phyloP scores from a whole-genome alignment of 2,888 invertebrate genomes.

The Cryptus armator region DNA sequence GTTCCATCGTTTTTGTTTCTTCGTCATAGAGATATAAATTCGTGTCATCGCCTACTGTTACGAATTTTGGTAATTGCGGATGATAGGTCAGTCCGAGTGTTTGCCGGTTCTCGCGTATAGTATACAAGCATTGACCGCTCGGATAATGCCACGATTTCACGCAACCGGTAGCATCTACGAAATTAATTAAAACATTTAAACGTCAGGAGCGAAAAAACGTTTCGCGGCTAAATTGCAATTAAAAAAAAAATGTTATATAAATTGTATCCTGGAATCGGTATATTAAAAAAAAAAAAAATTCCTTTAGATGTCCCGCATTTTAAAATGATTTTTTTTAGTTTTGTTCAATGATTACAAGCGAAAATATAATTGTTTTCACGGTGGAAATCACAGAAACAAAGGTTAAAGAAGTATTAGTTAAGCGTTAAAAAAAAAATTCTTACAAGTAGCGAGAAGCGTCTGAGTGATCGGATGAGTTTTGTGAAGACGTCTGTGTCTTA shows the following conservation, averaged over 20 bases:
- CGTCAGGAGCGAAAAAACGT: not conserved
- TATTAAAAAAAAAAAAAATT: not conserved
- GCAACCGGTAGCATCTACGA: slow-evolving; percentile 89
- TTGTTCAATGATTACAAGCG: too few relatives aligned
- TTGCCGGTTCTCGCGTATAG: slow-evolving; percentile 89
- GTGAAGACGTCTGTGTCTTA: slow-evolving; percentile 88
- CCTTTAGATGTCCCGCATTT: too few relatives aligned
- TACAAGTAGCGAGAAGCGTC: slow-evolving; percentile 87
- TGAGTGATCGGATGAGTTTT: slow-evolving; percentile 88
- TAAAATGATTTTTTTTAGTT: too few relatives aligned
- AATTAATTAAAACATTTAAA: slow-evolving; percentile 29
- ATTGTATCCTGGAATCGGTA: not conserved
- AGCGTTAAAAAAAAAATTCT: slow-evolving; percentile 75
- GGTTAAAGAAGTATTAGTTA: too few relatives aligned
- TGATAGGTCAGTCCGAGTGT: slow-evolving; percentile 89
- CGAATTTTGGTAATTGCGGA: slow-evolving; percentile 87
- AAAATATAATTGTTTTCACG: too few relatives aligned
- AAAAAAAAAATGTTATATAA: too few relatives aligned
- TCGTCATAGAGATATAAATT: slow-evolving; percentile 89
- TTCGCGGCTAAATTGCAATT: not conserved
- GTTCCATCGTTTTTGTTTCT: slow-evolving; percentile 89
- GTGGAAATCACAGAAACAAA: too few relatives aligned
- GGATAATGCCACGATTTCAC: slow-evolving; percentile 90
- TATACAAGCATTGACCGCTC: slow-evolving; percentile 88
- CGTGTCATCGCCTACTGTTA: slow-evolving; percentile 89